Evolutionary conservation across 2,113 vertebrate genomes (phyloP), one percentile per base, ranked within the genome.

Genomic region (Sarotherodon lohbergeri): DNA sequence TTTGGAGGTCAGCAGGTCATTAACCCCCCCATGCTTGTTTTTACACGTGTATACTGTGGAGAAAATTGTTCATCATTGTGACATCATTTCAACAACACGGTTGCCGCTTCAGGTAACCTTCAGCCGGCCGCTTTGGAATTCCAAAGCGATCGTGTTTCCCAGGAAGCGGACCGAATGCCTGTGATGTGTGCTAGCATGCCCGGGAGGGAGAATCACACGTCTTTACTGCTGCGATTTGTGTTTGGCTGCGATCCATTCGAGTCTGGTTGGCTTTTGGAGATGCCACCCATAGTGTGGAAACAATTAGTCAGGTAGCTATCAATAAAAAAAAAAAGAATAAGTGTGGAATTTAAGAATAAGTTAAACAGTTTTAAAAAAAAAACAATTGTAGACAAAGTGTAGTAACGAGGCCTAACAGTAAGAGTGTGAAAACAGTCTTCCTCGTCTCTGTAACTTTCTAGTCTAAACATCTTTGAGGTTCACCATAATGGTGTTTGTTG

Each of bases 161-260:
- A 81, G 86, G 90, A 92, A 91, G 90, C 46, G 13, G 16, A 76
- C 78, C 59, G 17, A 83, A 66, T 83, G 81, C 27, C 56, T 61
- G 81, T 87, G 87, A 82, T 90, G 81, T 79, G 91, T 48, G 52
- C 71, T 73, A 80, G 87, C 95, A 88, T 34, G 93, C 90, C 88
- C 17, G 54, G n/a, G 59, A 80, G 85, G 78, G 39, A 81, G 19
- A 56, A n/a, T 81, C 52, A 9, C 86, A 66, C 71, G 85, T 86
- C 48, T 4, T 39, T 63, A 50, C 61, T 56, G 46, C 78, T 82
- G 41, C 50, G 78, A 71, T 52, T 79, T 80, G 52, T 63, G 57
- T 81, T 86, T 93, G 90, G 92, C 86, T 39, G 29, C 1, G n/a
- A 24, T 80, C 86, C 88, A 56, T 16, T 16, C 11, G 4, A 81